A percentile compares a stretch with the other conserved stretches of the same genome.
Conservation (phyloP, 2,888 invertebrate species). For the Diloba caeruleocephala region DNA sequence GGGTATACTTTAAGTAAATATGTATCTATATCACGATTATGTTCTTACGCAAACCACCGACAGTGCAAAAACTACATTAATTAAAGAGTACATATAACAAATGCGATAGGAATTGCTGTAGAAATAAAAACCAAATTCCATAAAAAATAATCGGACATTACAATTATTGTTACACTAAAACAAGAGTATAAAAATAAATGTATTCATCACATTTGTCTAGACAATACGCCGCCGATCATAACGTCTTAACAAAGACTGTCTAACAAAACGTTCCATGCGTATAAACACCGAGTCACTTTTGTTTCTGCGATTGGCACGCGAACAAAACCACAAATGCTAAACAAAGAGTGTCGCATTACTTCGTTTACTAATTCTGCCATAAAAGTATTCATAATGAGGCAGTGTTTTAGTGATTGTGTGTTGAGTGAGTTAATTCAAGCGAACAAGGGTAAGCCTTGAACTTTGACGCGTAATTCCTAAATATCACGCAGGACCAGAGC, state of each 20-base stretch:
- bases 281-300: conserved; percentile 60
- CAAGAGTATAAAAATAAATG: conserved; percentile 50
- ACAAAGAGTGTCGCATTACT: conserved; percentile 49
- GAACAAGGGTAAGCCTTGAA: conserved; percentile 54
- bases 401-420: conserved; percentile 33
- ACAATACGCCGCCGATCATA: conserved; percentile 57
- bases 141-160: neutral
- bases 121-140: conserved; percentile 6
- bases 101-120: conserved; percentile 15
- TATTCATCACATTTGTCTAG: conserved; percentile 61
- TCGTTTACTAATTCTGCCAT: conserved; percentile 31
- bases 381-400: conserved; percentile 33
- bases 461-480: conserved; percentile 55
- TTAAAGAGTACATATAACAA: too few relatives aligned
- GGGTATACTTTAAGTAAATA: too few relatives aligned
- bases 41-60: too few relatives aligned
- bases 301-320: conserved; percentile 69
- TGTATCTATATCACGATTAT: too few relatives aligned
- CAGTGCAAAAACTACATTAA: conserved; percentile 5
- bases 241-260: conserved; percentile 44
- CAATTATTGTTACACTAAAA: conserved; percentile 34
- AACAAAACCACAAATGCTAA: conserved; percentile 55
- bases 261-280: conserved; percentile 60
- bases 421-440: conserved; percentile 45
- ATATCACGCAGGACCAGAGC: conserved; percentile 63